These are phyloP conservation scores for Diadumene lineata DNA, from an alignment of 92 coral and sea anemone species.

Conservation along the genomic window DNA sequence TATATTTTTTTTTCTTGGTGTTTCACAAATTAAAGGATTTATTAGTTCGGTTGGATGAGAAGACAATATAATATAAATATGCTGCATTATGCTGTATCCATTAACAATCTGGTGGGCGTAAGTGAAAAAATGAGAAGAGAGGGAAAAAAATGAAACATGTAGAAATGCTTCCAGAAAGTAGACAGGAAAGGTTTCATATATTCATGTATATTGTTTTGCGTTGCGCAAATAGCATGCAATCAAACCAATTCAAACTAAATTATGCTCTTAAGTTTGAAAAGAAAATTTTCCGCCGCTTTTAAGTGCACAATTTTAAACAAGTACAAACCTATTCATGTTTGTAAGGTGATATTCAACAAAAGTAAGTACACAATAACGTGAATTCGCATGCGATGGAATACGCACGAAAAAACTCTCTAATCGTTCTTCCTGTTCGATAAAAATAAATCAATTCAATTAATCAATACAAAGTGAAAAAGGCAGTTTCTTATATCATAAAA, in stretches of 20 bases:
- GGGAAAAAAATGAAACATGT: background rate
- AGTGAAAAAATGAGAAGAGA: background rate
- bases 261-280: constrained; percentile 6
- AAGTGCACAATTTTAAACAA: constrained; percentile 10
- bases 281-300: background rate
- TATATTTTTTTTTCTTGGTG: background rate
- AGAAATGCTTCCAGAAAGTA: background rate
- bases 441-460: background rate
- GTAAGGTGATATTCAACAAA: background rate
- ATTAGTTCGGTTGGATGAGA: background rate
- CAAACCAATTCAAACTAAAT: background rate
- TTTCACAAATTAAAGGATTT: constrained; percentile 1
- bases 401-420: background rate
- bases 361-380: background rate
- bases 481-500: background rate
- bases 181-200: background rate
- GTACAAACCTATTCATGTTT: background rate
- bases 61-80: background rate
- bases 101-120: too few relatives aligned
- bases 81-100: too few relatives aligned
- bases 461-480: too few relatives aligned
- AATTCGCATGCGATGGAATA: background rate
- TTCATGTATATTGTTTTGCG: background rate
- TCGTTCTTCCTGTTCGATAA: constrained; percentile 2
- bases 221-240: background rate